A percentile compares a stretch with the other conserved stretches of the same genome.
These are phyloP conservation scores for Podarcis muralis DNA, from an alignment of 2,113 vertebrate genomes.

Conservation along the genomic window DNA sequence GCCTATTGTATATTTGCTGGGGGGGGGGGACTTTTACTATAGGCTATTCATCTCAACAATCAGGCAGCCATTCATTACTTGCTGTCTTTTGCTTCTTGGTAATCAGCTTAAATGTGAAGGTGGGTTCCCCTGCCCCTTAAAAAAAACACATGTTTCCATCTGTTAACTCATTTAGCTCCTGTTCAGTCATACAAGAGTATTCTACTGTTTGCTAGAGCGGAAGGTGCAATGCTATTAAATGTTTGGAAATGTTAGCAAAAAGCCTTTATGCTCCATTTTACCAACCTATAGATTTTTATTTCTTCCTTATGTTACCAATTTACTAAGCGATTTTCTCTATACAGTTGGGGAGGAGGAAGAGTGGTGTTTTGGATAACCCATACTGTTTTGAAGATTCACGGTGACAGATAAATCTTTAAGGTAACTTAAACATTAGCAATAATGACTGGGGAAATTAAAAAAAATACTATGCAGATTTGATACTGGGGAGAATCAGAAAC, in stretches of 20 bases:
- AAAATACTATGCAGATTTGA: not conserved
- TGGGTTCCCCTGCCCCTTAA: not conserved
- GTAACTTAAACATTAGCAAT: not conserved
- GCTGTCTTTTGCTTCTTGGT: not conserved
- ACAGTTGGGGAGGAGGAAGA: not conserved
- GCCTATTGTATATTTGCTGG: not conserved
- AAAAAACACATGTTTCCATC: not conserved
- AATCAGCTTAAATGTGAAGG: slow-evolving; percentile 10
- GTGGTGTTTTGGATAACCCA: not conserved
- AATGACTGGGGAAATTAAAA: not conserved
- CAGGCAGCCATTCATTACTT: not conserved
- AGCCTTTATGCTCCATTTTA: not conserved
- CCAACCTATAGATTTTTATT: not conserved
- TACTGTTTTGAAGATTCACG: not conserved
- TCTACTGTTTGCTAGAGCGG: not conserved
- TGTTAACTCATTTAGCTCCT: not conserved
- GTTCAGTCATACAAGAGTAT: not conserved
- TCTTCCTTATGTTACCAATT: not conserved
- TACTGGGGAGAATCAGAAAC: not conserved
- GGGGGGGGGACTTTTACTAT: not conserved
- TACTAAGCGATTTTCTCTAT: not conserved
- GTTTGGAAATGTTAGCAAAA: not conserved
- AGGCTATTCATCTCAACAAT: slow-evolving; percentile 9
- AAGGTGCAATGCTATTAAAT: not conserved
- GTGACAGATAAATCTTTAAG: not conserved